Percentiles rank a stretch among this genome's conserved stretches.
Conservation (phyloP, 2,797 vertebrate genomes). For the Neosilurus hyrtlii region DNA sequence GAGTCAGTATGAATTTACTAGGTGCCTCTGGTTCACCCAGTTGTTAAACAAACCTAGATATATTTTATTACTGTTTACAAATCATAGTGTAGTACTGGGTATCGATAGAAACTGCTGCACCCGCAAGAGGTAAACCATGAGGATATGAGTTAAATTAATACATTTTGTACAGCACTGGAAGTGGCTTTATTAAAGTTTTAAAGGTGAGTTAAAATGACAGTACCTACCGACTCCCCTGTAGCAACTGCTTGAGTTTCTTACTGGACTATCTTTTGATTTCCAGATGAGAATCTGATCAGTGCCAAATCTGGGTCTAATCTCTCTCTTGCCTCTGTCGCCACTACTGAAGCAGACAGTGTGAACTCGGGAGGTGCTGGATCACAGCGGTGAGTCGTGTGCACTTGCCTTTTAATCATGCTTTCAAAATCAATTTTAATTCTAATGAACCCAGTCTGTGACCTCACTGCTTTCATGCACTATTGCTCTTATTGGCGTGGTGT, state of each 20-base stretch:
- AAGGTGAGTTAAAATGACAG: background rate
- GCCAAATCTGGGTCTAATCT: slow-evolving; percentile 93
- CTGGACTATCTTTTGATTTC: background rate
- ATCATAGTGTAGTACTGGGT: background rate
- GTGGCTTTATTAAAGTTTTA: background rate
- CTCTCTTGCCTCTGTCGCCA: slow-evolving; percentile 91
- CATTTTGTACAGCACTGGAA: too few species aligned
- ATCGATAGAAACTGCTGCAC: background rate
- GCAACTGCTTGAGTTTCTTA: background rate
- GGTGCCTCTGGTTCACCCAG: background rate
- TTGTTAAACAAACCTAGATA: background rate
- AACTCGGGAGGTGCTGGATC: slow-evolving; percentile 88
- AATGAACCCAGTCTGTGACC: slow-evolving; percentile 26
- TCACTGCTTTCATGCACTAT: slow-evolving; percentile 1
- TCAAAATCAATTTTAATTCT: slow-evolving; percentile 23
- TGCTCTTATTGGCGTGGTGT: slow-evolving; percentile 20
- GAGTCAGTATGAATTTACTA: background rate
- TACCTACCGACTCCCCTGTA: background rate
- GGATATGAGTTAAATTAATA: too few species aligned
- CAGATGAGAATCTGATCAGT: slow-evolving; percentile 88
- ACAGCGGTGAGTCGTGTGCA: slow-evolving; percentile 76
- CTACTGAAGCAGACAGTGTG: slow-evolving; percentile 91
- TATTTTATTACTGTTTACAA: background rate
- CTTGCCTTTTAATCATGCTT: background rate
- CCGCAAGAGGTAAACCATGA: background rate